Conservation (phyloP, 64 coral and sea anemone species). For the Astreopora myriophthalma region DNA sequence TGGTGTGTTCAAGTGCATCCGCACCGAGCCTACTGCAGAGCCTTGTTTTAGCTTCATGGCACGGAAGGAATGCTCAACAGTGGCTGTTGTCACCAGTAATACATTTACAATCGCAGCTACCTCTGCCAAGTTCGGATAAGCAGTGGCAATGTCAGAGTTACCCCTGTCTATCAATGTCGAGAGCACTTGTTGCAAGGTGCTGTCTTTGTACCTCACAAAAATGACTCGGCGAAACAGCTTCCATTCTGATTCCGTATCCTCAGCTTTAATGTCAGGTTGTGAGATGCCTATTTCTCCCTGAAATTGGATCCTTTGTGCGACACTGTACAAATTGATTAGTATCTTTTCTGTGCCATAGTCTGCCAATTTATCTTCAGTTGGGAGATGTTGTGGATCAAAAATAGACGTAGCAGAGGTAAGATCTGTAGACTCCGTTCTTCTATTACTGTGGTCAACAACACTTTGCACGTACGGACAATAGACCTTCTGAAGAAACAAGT, state of each 20-base stretch:
- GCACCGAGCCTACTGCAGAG: neutral
- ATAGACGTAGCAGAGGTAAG: neutral
- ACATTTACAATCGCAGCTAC: slow-evolving; percentile 7
- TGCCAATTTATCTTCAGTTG: slow-evolving; percentile 41
- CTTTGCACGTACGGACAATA: neutral
- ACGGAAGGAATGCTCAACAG: neutral
- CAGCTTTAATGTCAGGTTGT: slow-evolving; percentile 24
- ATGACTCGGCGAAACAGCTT: neutral
- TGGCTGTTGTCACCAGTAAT: neutral
- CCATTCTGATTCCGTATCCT: slow-evolving; percentile 17
- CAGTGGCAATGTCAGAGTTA: neutral
- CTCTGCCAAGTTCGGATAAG: neutral
- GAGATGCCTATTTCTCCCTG: slow-evolving; percentile 26
- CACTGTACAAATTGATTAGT: slow-evolving; percentile 44
- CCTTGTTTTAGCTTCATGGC: neutral
- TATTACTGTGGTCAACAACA: neutral
- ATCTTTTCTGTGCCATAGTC: slow-evolving; percentile 32
- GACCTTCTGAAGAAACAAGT: neutral
- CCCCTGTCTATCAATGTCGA: slow-evolving; percentile 9
- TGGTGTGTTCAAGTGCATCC: slow-evolving; percentile 15
- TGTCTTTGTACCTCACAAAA: slow-evolving; percentile 38
- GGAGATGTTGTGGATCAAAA: slow-evolving; percentile 41
- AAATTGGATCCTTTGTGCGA: slow-evolving; percentile 38
- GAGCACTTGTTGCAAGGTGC: slow-evolving; percentile 44
- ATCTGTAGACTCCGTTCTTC: neutral